Conservation (phyloP, 2,113 vertebrate species). For the Pterocles burchelli region DNA sequence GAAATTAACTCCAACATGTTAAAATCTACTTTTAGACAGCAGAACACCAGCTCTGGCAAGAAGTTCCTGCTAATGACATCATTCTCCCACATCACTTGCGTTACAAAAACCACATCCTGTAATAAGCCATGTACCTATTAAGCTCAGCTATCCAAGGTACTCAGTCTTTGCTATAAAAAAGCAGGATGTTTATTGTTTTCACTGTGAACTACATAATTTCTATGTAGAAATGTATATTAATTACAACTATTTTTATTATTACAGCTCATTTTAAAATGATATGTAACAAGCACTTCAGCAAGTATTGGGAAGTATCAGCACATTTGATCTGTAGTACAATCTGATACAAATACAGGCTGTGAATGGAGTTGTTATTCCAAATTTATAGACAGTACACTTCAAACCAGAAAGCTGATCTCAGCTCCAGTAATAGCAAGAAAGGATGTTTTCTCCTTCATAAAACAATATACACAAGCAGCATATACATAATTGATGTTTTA, state of each 20-base stretch:
- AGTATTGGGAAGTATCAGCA: neutral
- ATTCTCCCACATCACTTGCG: neutral
- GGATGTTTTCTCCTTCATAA: neutral
- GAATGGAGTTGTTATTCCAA: neutral
- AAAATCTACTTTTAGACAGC: neutral
- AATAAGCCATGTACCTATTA: neutral
- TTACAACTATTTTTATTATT: conserved; percentile 31
- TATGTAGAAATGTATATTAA: conserved; percentile 31
- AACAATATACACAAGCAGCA: neutral
- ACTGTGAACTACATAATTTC: neutral
- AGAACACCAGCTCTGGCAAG: neutral
- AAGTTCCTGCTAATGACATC: neutral
- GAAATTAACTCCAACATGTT: neutral
- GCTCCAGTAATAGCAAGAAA: neutral
- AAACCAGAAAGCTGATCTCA: neutral
- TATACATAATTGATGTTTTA: neutral
- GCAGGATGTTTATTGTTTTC: conserved; percentile 58
- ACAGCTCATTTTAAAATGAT: conserved; percentile 18
- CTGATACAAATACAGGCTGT: neutral
- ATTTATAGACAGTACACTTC: neutral
- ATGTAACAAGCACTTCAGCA: neutral
- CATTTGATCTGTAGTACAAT: neutral
- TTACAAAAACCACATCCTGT: neutral
- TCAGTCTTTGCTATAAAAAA: conserved; percentile 36
- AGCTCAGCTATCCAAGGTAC: neutral